A percentile compares a stretch with the other conserved stretches of the same genome.
phyloP scores from a whole-genome alignment of 2,113 vertebrate genomes.

The Boleophthalmus pectinirostris region DNA sequence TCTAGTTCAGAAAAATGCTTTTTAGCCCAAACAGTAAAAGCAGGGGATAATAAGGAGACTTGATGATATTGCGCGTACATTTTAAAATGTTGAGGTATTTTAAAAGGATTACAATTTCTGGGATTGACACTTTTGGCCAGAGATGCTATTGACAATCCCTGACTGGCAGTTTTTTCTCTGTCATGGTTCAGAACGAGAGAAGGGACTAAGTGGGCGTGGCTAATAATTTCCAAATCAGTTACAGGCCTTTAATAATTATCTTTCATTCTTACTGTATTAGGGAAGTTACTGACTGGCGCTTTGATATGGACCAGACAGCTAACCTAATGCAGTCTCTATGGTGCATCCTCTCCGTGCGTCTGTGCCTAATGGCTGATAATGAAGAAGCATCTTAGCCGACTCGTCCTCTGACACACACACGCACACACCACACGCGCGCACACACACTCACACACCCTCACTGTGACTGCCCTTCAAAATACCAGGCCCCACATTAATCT shows the following conservation, averaged over 20 bases:
- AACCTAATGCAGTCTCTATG: constrained; percentile 26
- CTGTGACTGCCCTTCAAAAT: constrained; percentile 73
- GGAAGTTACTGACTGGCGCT: constrained; percentile 37
- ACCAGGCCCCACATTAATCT: constrained; percentile 75
- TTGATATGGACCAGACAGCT: constrained; percentile 53
- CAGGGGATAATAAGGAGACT: too few species aligned
- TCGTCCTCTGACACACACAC: constrained; percentile 41
- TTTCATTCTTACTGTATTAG: constrained; percentile 15
- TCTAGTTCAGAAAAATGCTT: too few species aligned
- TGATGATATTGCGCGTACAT: too few species aligned
- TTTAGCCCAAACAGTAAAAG: too few species aligned
- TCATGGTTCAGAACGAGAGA: too few species aligned
- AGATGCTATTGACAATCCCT: too few species aligned
- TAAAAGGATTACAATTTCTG: too few species aligned
- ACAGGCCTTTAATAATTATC: not conserved
- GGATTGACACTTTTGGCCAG: too few species aligned
- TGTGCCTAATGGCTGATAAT: constrained; percentile 70
- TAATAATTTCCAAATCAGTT: too few species aligned
- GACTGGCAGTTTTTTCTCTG: too few species aligned
- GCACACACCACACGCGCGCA: constrained; percentile 14
- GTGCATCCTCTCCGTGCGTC: constrained; percentile 32
- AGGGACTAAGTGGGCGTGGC: too few species aligned
- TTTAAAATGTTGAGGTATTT: too few species aligned
- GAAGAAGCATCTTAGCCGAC: constrained; percentile 65
- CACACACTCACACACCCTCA: constrained; percentile 12